Conservation (phyloP, 2,888 invertebrate species). For the Leptopilina drosophilae region DNA sequence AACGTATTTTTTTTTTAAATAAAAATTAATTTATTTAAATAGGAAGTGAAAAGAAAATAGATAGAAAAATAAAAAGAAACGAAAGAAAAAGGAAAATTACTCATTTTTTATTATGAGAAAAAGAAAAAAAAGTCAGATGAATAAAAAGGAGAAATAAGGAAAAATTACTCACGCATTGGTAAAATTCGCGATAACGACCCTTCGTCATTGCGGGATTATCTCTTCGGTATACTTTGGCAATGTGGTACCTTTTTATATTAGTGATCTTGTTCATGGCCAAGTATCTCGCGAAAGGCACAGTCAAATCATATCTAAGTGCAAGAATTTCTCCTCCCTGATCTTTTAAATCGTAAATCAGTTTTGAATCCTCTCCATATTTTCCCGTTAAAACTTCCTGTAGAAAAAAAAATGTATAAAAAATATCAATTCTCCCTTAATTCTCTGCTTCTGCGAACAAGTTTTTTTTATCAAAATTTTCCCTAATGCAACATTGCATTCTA, state of each 20-base stretch:
- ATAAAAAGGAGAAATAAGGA: neutral
- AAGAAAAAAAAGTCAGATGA: neutral
- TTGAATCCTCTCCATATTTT: conserved; percentile 99
- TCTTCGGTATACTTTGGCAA: conserved; percentile 98
- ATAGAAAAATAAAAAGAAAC: too few relatives aligned
- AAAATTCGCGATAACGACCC: conserved; percentile 98
- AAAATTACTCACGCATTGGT: conserved; percentile 93
- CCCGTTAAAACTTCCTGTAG: conserved; percentile 95
- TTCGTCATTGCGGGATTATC: conserved; percentile 98
- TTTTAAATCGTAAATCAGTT: conserved; percentile 97
- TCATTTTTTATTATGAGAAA: too few relatives aligned
- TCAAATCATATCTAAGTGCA: conserved; percentile 97
- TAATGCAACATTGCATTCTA: too few relatives aligned
- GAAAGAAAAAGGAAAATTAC: neutral
- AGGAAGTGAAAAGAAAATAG: too few relatives aligned
- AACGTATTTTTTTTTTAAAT: too few relatives aligned
- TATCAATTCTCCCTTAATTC: neutral
- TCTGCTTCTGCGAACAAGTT: too few relatives aligned
- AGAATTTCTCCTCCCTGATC: conserved; percentile 99
- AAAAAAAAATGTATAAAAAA: conserved; percentile 45
- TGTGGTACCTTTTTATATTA: conserved; percentile 97
- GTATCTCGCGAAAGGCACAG: conserved; percentile 98
- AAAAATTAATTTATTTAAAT: too few relatives aligned
- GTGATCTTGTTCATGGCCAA: conserved; percentile 98
- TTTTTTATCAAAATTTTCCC: too few relatives aligned